A percentile compares a stretch with the other conserved stretches of the same genome.
Conservation (phyloP, 2,888 invertebrate genomes). For the Laspeyria flexula region DNA sequence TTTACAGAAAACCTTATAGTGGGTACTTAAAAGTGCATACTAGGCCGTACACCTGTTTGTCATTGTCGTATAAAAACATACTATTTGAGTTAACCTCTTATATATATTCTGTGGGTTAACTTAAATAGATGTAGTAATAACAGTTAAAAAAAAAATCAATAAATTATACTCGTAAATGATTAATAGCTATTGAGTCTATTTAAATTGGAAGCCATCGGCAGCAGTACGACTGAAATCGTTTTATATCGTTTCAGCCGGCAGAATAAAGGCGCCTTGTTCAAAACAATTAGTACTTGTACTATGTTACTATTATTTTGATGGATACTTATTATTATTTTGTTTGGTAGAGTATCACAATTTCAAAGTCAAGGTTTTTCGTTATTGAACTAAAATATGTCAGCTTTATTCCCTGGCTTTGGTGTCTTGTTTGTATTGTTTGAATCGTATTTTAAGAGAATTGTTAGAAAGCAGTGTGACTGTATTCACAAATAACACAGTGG, state of each 20-base stretch:
- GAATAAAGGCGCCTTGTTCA: constrained; percentile 31
- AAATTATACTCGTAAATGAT: constrained; percentile 20
- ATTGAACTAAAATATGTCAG: constrained; percentile 25
- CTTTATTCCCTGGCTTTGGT: constrained; percentile 18
- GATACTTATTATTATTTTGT: constrained; percentile 38
- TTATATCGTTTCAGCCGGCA: constrained; percentile 32
- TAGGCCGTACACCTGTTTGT: too few species aligned
- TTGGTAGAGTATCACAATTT: constrained; percentile 18
- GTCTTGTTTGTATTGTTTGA: constrained; percentile 34
- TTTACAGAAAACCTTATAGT: too few species aligned
- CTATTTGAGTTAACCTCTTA: too few species aligned
- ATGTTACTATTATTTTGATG: constrained; percentile 32
- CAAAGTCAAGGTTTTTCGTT: constrained; percentile 20
- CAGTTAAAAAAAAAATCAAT: neutral
- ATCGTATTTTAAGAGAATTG: constrained; percentile 37
- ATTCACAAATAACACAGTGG: too few species aligned
- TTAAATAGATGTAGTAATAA: too few species aligned
- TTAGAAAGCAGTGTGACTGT: constrained; percentile 32
- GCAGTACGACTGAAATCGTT: constrained; percentile 39
- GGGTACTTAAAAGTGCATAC: too few species aligned
- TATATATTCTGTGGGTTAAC: too few species aligned
- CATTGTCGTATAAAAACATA: too few species aligned
- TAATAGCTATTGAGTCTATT: constrained; percentile 18
- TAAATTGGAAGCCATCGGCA: constrained; percentile 36
- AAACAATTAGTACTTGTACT: constrained; percentile 39